Conservation (phyloP, 2,888 invertebrate species). For the Phragmatobia fuliginosa region DNA sequence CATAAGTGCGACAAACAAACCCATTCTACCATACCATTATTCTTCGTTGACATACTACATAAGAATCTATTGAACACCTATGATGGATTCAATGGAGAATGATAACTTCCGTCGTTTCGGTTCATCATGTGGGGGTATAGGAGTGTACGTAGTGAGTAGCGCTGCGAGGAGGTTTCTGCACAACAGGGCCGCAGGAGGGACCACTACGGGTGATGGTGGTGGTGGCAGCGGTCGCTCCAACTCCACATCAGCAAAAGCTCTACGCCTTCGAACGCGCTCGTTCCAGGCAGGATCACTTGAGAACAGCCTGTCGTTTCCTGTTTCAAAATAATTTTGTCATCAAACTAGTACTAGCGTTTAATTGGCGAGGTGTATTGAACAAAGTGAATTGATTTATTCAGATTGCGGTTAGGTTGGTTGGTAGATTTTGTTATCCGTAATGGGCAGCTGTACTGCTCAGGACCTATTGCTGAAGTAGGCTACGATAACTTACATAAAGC, state of each 20-base stretch:
- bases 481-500: too few species aligned
- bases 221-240: slow-evolving; percentile 83
- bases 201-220: slow-evolving; percentile 42
- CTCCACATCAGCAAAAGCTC: slow-evolving; percentile 90
- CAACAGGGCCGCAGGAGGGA: slow-evolving; percentile 70
- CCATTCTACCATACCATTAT: not conserved
- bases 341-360: not conserved
- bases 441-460: too few species aligned
- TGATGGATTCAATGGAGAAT: slow-evolving; percentile 90
- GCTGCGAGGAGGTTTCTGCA: slow-evolving; percentile 84
- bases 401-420: too few species aligned
- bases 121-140: slow-evolving; percentile 57
- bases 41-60: not conserved
- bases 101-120: slow-evolving; percentile 80
- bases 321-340: slow-evolving; percentile 9
- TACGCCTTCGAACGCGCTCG: slow-evolving; percentile 85
- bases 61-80: slow-evolving; percentile 84
- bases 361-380: too few species aligned
- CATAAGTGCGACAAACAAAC: too few species aligned
- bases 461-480: too few species aligned
- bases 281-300: slow-evolving; percentile 78
- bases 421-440: too few species aligned
- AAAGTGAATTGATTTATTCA: too few species aligned
- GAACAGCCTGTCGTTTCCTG: slow-evolving; percentile 61
- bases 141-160: slow-evolving; percentile 73